Percentiles rank a stretch among this genome's conserved stretches.
Evolutionary conservation across 1,140 invertebrate genomes (phyloP).

Genomic region (Drosophila virilis): DNA sequence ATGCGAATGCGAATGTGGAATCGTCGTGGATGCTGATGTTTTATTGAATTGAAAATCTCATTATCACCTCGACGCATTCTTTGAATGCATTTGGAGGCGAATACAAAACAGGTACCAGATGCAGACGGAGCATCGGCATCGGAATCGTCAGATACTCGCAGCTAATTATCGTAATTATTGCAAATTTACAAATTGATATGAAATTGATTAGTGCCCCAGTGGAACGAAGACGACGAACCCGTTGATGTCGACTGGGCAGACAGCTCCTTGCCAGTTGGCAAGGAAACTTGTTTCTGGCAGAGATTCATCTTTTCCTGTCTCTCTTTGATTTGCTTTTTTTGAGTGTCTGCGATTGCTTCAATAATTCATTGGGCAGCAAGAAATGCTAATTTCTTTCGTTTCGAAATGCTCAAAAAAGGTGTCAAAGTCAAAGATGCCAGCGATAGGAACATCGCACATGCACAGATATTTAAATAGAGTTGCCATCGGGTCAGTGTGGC

Average conservation of each 20-base stretch:
- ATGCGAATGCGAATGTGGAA: neutral
- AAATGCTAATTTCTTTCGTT: slow-evolving; percentile 29
- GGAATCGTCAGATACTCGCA: slow-evolving; percentile 70
- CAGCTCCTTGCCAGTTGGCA: slow-evolving; percentile 14
- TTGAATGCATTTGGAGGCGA: slow-evolving; percentile 65
- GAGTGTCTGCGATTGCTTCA: slow-evolving; percentile 5
- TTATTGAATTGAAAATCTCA: slow-evolving; percentile 81
- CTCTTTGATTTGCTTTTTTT: slow-evolving; percentile 8
- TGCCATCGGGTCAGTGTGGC: neutral
- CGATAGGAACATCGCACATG: neutral
- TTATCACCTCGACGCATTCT: slow-evolving; percentile 80
- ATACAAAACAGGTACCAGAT: slow-evolving; percentile 16
- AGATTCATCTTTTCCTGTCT: neutral
- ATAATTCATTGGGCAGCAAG: slow-evolving; percentile 24
- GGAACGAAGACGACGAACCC: slow-evolving; percentile 34
- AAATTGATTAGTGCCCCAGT: slow-evolving; percentile 82
- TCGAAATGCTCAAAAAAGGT: slow-evolving; percentile 29
- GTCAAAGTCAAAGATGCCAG: slow-evolving; percentile 12
- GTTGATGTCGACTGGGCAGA: slow-evolving; percentile 15
- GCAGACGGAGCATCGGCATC: slow-evolving; percentile 37
- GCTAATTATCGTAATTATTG: slow-evolving; percentile 84
- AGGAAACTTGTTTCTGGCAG: slow-evolving; percentile 32
- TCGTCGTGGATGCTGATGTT: slow-evolving; percentile 43
- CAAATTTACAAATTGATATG: slow-evolving; percentile 84
- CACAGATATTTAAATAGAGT: slow-evolving; percentile 6